Base-by-base conservation (phyloP, 2,797 vertebrate species). In the Spinibarbus caldwelli region DNA sequence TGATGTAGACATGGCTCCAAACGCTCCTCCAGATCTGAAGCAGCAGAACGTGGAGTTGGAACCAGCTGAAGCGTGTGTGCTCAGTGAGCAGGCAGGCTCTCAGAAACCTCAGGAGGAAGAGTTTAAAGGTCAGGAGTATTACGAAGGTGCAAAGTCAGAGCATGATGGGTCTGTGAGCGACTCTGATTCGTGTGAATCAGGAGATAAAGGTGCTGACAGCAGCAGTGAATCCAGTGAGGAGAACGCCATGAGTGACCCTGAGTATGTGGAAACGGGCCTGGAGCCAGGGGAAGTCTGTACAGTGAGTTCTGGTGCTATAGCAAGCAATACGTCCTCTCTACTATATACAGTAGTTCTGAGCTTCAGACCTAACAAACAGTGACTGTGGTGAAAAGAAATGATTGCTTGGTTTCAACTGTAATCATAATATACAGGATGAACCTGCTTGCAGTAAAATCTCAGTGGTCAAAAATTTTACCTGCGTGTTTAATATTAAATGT, bases 251-350 rank as follows among this genome's bases (percentile, higher is more conserved):
- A 95, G 93, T 52, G 92, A 95, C 83, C 81, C 91, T 15, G 94
- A 96, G 76, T 95, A 92, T 86, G 92, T 85, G 67, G 94, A 92
- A 88, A 94, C 90, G 79, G 93, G 87, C 78, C 89, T 96, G 88
- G 95, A 97, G 93, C 94, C 93, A 66, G 95, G 94, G 84, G 95
- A 97, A 93, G 88, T 96, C 88, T 90, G 95, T 68, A 64, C 87
- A 67, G 93, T 96, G 83, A 95, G 94, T 93, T 91, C 78, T 89
- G 62, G 34, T 77, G 43, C 23, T 54, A 77, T n/a, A 49, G 67
- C 26, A 26, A 70, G 45, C 34, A 41, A 57, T 52, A 8, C 10
- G 12, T 77, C 31, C 29, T 49, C 4, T 45, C 41, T 31, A 9
- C n/a, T 6, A 10, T 11, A 34, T 77, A n/a, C n/a, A n/a, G n/a